A percentile compares a stretch with the other conserved stretches of the same genome.
Evolutionary conservation across 1,140 invertebrate genomes (phyloP).

Genomic region (Araneus ventricosus): DNA sequence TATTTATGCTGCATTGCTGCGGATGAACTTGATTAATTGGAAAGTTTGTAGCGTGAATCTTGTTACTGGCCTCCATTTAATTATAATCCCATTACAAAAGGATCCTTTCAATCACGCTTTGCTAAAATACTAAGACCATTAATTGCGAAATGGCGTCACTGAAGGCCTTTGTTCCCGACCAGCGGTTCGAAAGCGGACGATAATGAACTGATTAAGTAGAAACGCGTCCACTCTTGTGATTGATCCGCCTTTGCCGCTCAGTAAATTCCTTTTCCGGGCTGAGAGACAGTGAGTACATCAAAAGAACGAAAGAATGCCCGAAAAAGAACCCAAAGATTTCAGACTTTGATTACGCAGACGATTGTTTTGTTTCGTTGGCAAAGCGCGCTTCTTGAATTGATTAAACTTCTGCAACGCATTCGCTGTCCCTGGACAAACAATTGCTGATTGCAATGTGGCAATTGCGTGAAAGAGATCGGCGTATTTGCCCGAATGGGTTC

Average conservation of each 20-base stretch:
- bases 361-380: constrained; percentile 8
- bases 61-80: constrained; percentile 60
- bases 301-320: not conserved
- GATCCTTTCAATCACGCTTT: constrained; percentile 43
- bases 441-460: not conserved
- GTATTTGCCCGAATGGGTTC: not conserved
- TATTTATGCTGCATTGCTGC: not conserved
- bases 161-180: constrained; percentile 1
- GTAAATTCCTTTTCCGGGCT: not conserved
- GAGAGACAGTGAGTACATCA: not conserved
- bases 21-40: constrained; percentile 10
- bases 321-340: not conserved
- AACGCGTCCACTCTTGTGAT: constrained; percentile 24
- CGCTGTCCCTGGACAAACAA: not conserved
- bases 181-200: constrained; percentile 34
- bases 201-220: constrained; percentile 58
- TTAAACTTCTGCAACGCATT: not conserved
- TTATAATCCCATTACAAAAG: constrained; percentile 63
- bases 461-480: not conserved
- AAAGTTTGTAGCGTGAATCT: constrained; percentile 27
- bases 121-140: constrained; percentile 13
- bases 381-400: not conserved
- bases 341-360: constrained; percentile 4
- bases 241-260: constrained; percentile 31
- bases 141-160: constrained; percentile 56